A percentile compares a stretch with the other conserved stretches of the same genome.
phyloP scores from a whole-genome alignment of 1,140 invertebrate genomes.

The Eufriesea mexicana region DNA sequence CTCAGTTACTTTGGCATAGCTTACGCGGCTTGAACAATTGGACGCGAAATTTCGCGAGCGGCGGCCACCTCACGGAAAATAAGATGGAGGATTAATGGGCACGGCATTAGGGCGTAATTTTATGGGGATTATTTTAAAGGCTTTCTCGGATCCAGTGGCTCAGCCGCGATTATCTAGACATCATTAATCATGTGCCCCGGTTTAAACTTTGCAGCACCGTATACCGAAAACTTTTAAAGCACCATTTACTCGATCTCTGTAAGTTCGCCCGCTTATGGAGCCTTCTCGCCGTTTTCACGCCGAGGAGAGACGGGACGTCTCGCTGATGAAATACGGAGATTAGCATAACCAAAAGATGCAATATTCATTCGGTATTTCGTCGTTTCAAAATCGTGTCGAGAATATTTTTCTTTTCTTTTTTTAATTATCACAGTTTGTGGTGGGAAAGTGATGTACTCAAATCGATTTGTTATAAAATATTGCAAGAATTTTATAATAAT shows the following conservation, averaged over 20 bases:
- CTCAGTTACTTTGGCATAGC: constrained; percentile 28
- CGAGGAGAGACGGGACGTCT: constrained; percentile 12
- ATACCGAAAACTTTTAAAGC: constrained; percentile 63
- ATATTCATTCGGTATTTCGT: too few species aligned
- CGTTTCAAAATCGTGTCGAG: too few species aligned
- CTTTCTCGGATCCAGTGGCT: constrained; percentile 72
- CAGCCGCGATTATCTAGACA: constrained; percentile 72
- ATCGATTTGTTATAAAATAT: too few species aligned
- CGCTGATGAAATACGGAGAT: background rate
- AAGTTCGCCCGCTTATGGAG: constrained; percentile 34
- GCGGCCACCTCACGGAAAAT: constrained; percentile 53
- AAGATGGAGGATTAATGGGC: constrained; percentile 72
- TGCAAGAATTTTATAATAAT: too few species aligned
- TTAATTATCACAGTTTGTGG: too few species aligned
- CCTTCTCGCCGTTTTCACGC: background rate
- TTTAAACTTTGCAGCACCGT: constrained; percentile 63
- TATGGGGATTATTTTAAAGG: constrained; percentile 77
- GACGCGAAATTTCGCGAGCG: constrained; percentile 35
- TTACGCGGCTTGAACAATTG: constrained; percentile 33
- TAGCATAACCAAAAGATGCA: background rate
- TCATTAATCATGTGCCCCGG: constrained; percentile 74
- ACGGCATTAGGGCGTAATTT: constrained; percentile 74
- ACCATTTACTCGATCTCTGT: constrained; percentile 55
- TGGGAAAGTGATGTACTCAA: too few species aligned
- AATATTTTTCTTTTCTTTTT: too few species aligned